A percentile compares a stretch with the other conserved stretches of the same genome.
Conservation (phyloP, 2,113 vertebrate genomes). For the Xiphorhynchus elegans region DNA sequence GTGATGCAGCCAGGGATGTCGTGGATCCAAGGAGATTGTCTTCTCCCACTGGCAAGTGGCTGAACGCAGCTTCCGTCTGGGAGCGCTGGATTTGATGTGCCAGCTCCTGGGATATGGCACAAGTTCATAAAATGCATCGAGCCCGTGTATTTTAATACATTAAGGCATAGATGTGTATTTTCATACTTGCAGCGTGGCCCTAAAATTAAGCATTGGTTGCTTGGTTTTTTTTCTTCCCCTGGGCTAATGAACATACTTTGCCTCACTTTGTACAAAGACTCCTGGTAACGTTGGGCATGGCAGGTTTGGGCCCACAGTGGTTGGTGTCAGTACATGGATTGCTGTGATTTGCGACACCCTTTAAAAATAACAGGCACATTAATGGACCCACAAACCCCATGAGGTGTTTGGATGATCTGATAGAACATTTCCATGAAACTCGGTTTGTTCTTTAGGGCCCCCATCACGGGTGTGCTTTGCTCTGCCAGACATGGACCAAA, state of each 20-base stretch:
- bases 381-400: slow-evolving; percentile 31
- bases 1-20: slow-evolving; percentile 27
- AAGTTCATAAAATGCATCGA: slow-evolving; percentile 41
- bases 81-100: slow-evolving; percentile 30
- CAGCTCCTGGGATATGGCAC: slow-evolving; percentile 38
- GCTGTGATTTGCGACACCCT: slow-evolving; percentile 52
- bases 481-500: accelerated
- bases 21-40: slow-evolving; percentile 6
- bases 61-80: background rate
- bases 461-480: background rate
- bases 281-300: background rate
- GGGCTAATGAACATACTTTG: background rate
- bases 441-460: background rate
- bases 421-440: slow-evolving; percentile 60
- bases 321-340: background rate
- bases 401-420: background rate
- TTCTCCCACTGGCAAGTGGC: background rate
- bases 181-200: background rate
- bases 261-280: background rate
- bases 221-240: background rate
- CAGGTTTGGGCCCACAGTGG: background rate
- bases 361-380: slow-evolving; percentile 59
- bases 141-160: slow-evolving; percentile 17
- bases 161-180: background rate
- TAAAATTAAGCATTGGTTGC: background rate